Evolutionary conservation across 2,113 vertebrate genomes (phyloP).

Genomic region (Dolichallabes microphthalmus): DNA sequence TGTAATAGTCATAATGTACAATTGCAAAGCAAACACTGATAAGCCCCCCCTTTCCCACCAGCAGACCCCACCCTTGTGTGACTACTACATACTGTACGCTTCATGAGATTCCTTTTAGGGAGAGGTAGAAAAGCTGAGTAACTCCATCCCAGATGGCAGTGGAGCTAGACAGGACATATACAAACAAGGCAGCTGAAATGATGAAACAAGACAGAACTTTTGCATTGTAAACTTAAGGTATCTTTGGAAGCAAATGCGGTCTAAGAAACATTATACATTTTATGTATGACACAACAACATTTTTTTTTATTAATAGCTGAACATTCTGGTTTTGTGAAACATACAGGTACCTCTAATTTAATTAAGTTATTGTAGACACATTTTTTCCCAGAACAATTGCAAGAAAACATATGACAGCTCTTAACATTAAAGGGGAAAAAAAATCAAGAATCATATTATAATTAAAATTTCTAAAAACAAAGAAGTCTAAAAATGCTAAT

Average conservation of each 20-base stretch:
- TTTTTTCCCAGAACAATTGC: too few species aligned
- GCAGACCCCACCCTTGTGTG: neutral
- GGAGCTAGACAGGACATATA: neutral
- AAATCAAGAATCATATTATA: too few species aligned
- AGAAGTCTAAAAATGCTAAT: too few species aligned
- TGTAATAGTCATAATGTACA: neutral
- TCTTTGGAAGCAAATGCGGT: neutral
- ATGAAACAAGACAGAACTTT: neutral
- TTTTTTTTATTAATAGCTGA: too few species aligned
- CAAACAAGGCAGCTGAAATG: neutral
- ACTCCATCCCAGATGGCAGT: neutral
- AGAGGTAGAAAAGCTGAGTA: neutral
- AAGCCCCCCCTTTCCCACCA: neutral
- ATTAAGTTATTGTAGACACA: too few species aligned
- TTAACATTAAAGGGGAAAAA: too few species aligned
- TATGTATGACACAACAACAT: too few species aligned
- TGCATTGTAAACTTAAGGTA: neutral
- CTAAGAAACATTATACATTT: neutral
- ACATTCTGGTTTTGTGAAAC: too few species aligned
- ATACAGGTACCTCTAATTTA: too few species aligned
- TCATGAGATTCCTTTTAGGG: constrained; percentile 2
- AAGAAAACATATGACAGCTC: too few species aligned
- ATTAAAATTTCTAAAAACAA: too few species aligned
- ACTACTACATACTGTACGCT: neutral
- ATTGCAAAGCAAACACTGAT: neutral